A percentile compares a stretch with the other conserved stretches of the same genome.
Evolutionary conservation across 2,888 invertebrate genomes (phyloP).

Genomic region (Agrotis segetum): DNA sequence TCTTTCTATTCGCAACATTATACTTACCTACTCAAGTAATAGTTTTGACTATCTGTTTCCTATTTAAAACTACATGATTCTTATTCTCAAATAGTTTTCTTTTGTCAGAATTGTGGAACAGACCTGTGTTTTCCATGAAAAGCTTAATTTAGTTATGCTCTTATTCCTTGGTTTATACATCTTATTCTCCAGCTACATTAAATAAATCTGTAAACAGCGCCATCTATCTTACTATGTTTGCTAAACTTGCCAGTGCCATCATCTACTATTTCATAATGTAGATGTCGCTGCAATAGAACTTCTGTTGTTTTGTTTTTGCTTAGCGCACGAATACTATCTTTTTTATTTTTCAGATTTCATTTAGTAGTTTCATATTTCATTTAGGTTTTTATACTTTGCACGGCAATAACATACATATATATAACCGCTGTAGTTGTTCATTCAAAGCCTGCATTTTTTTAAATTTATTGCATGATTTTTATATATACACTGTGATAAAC

Average conservation of each 20-base stretch:
- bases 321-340: too few relatives aligned
- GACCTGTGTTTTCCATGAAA: not conserved
- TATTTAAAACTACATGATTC: too few relatives aligned
- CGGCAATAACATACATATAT: not conserved
- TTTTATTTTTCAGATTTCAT: not conserved
- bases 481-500: not conserved
- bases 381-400: too few relatives aligned
- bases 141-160: not conserved
- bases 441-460: too few relatives aligned
- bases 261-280: slow-evolving; percentile 14
- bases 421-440: too few relatives aligned
- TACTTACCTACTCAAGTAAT: too few relatives aligned
- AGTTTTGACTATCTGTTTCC: not conserved
- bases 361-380: not conserved
- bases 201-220: slow-evolving; percentile 16
- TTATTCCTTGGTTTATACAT: too few relatives aligned
- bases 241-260: not conserved
- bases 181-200: too few relatives aligned
- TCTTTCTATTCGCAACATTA: not conserved
- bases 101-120: not conserved
- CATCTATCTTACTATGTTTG: slow-evolving; percentile 33
- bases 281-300: slow-evolving; percentile 46
- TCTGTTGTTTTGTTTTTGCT: not conserved
- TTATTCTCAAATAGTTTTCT: not conserved
- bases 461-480: too few relatives aligned